Conservation (phyloP, 2,113 vertebrate species). For the Myiozetetes cayanensis region DNA sequence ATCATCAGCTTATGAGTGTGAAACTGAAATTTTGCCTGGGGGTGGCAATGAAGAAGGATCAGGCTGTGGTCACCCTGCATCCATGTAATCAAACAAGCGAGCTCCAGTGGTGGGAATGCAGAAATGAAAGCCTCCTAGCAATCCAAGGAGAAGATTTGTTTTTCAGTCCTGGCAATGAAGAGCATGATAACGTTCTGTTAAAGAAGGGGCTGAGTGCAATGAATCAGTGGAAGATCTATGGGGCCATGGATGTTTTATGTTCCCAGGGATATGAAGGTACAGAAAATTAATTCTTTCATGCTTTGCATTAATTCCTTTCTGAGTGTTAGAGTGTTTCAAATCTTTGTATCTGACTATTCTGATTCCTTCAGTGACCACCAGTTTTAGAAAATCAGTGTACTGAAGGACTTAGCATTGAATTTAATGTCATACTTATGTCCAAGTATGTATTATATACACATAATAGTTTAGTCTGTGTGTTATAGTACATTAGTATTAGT, state of each 20-base stretch:
- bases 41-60: conserved; percentile 71
- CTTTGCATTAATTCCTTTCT: not conserved
- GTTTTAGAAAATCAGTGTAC: not conserved
- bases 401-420: not conserved
- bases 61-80: conserved; percentile 74
- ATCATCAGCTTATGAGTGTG: conserved; percentile 83
- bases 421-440: not conserved
- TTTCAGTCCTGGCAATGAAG: conserved; percentile 84
- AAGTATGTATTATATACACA: not conserved
- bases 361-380: not conserved
- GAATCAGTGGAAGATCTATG: conserved; percentile 85
- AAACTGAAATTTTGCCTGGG: conserved; percentile 83
- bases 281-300: not conserved
- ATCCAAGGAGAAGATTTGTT: conserved; percentile 78
- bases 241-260: conserved; percentile 77
- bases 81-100: conserved; percentile 78
- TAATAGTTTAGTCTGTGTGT: not conserved
- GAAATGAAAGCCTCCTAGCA: conserved; percentile 88
- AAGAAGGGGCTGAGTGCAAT: conserved; percentile 77
- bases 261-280: conserved; percentile 86
- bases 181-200: conserved; percentile 83
- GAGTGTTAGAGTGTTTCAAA: not conserved
- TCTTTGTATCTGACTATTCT: not conserved
- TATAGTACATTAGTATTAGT: not conserved
- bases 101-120: conserved; percentile 91